Conservation (phyloP, 2,888 invertebrate genomes). For the Ophioninae sp. region DNA sequence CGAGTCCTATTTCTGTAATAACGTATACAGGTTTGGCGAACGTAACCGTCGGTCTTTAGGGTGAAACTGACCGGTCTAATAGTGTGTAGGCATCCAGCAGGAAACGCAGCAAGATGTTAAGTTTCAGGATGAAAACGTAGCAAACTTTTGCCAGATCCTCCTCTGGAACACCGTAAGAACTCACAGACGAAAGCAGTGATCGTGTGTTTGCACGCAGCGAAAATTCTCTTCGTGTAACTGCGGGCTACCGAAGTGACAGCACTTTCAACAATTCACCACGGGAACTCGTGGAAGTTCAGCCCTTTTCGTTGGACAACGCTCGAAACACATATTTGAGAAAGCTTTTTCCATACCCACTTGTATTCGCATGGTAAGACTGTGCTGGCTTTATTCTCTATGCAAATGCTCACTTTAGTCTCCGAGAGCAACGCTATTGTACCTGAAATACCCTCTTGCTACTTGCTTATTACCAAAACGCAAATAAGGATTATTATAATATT, state of each 20-base stretch:
- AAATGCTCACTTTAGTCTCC: constrained; percentile 21
- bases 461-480: constrained; percentile 39
- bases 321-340: not conserved
- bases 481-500: constrained; percentile 50
- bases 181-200: constrained; percentile 12
- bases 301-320: constrained; percentile 3
- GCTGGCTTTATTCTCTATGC: constrained; percentile 2
- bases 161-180: constrained; percentile 19
- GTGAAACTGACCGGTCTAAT: constrained; percentile 46
- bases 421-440: constrained; percentile 36
- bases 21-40: not conserved
- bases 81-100: not conserved
- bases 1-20: not conserved
- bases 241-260: not conserved
- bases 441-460: constrained; percentile 14
- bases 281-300: not conserved
- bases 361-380: not conserved
- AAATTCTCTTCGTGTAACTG: constrained; percentile 22
- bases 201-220: constrained; percentile 14
- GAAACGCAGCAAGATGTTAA: constrained; percentile 5
- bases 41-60: not conserved
- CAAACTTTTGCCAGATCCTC: constrained; percentile 34
- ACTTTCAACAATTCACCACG: not conserved
- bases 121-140: not conserved
- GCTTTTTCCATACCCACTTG: not conserved